Evolutionary conservation across 1,140 invertebrate species (phyloP).

Genomic region (Globodera rostochiensis): DNA sequence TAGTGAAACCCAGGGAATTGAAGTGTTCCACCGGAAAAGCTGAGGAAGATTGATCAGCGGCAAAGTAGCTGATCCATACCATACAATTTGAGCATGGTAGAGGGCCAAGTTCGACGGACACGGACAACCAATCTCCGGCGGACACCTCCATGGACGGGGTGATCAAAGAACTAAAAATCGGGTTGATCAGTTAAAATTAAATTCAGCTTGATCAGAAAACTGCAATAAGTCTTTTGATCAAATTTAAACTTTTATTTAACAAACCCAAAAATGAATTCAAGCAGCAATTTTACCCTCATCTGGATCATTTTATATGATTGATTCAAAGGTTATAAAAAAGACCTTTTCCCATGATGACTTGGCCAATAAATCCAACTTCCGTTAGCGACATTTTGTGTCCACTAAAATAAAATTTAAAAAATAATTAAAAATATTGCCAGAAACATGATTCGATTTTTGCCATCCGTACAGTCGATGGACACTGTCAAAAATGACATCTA

Average conservation of each 20-base stretch:
- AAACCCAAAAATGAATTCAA: no score
- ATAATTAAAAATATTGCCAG: neutral
- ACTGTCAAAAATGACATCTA: neutral
- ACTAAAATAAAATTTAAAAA: neutral
- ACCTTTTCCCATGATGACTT: neutral
- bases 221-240: no score
- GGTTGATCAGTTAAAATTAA: neutral
- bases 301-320: no score
- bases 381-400: neutral
- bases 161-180: slow-evolving; percentile 1
- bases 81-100: neutral
- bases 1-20: neutral
- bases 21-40: neutral
- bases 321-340: no score
- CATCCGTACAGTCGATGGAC: neutral
- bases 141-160: neutral
- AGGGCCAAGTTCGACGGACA: neutral
- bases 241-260: no score
- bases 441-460: neutral
- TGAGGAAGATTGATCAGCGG: neutral
- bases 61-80: slow-evolving; percentile 3
- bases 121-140: neutral
- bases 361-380: neutral
- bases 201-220: no score
- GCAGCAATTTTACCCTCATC: no score